Evolutionary conservation across 2,888 invertebrate species (phyloP).

Genomic region (Chymomyza procnemis): DNA sequence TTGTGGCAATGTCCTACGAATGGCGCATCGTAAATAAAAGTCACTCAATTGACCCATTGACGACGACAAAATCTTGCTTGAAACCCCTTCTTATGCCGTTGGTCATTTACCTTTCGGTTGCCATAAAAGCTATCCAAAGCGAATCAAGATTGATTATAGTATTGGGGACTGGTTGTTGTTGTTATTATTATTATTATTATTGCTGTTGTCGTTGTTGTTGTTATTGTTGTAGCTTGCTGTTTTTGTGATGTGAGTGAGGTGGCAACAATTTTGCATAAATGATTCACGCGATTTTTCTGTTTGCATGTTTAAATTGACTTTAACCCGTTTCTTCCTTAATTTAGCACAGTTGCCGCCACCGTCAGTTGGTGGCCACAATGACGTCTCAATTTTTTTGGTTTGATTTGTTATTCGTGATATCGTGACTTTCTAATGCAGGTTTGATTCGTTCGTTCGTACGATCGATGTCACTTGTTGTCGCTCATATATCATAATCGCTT

Average conservation of each 20-base stretch:
- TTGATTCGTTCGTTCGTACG: not conserved
- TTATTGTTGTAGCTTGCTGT: constrained; percentile 10
- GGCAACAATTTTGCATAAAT: constrained; percentile 45
- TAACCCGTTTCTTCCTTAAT: constrained; percentile 4
- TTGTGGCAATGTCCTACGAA: constrained; percentile 42
- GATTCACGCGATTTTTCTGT: constrained; percentile 60
- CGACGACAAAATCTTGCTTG: constrained; percentile 27
- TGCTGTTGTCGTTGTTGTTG: constrained; percentile 15
- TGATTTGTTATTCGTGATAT: not conserved
- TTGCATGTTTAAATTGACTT: constrained; percentile 10
- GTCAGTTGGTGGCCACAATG: constrained; percentile 14
- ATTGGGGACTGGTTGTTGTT: constrained; percentile 11
- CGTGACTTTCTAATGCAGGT: constrained; percentile 25
- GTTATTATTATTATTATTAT: constrained; percentile 21
- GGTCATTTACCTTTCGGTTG: constrained; percentile 61
- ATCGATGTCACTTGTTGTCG: constrained; percentile 9
- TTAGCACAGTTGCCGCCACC: constrained; percentile 8
- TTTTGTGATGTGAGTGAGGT: constrained; percentile 29
- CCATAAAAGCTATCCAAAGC: constrained; percentile 29
- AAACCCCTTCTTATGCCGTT: constrained; percentile 31
- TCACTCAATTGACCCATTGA: constrained; percentile 50
- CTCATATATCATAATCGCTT: constrained; percentile 25
- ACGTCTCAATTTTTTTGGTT: constrained; percentile 2
- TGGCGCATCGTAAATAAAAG: constrained; percentile 47
- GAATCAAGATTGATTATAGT: constrained; percentile 61